Percentiles rank a stretch among this genome's conserved stretches.
These are phyloP conservation scores for Benitochromis conjunctus DNA, from an alignment of 2,113 vertebrate genomes.

Conservation along the genomic window DNA sequence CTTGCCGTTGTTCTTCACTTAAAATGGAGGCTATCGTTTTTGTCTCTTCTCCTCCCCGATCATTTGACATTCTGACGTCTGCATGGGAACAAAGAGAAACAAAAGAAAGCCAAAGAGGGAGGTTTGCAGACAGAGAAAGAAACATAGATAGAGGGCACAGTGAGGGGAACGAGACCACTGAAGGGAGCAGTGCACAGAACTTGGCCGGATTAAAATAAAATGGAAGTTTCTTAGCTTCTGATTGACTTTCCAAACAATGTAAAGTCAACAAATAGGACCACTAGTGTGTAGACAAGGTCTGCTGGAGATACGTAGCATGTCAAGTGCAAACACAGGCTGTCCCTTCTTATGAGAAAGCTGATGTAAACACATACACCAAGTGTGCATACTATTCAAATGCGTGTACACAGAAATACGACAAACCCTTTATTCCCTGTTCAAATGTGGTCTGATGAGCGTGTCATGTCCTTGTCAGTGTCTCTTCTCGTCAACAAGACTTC, in stretches of 20 bases:
- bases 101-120: background rate
- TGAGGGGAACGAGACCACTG: background rate
- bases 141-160: background rate
- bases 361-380: background rate
- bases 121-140: background rate
- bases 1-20: slow-evolving; percentile 26
- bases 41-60: slow-evolving; percentile 7
- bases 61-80: slow-evolving; percentile 35
- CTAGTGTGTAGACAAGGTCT: background rate
- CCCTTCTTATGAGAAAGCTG: background rate
- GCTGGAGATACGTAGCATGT: background rate
- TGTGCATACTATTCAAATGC: background rate
- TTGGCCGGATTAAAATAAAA: background rate
- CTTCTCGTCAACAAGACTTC: slow-evolving; percentile 36
- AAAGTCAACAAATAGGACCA: background rate
- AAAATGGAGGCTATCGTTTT: slow-evolving; percentile 30
- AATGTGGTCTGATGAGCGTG: slow-evolving; percentile 9
- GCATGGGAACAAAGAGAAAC: slow-evolving; percentile 7
- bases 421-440: slow-evolving; percentile 21
- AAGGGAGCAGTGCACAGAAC: background rate
- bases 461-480: slow-evolving; percentile 42
- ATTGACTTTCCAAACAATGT: background rate
- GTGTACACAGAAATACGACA: slow-evolving; percentile 1
- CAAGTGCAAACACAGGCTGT: background rate
- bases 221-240: background rate